Evolutionary conservation across 2,797 vertebrate species (phyloP).

Genomic region (Paramormyrops hopkinsi): DNA sequence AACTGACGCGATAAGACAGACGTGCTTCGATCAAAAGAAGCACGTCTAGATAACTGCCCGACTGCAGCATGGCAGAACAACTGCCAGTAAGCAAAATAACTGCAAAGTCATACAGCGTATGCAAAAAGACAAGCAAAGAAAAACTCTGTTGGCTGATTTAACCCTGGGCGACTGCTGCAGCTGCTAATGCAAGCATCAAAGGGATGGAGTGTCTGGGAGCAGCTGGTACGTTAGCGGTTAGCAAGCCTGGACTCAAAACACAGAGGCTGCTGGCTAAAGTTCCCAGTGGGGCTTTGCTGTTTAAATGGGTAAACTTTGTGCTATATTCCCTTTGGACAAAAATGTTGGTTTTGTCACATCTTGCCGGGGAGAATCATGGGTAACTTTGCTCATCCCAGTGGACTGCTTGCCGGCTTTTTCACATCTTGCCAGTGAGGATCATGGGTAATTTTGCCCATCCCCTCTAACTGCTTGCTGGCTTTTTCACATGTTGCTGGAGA

Average conservation of each 20-base stretch:
- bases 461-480: not conserved
- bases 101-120: not conserved
- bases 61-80: not conserved
- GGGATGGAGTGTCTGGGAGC: not conserved
- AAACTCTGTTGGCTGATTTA: not conserved
- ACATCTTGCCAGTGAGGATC: not conserved
- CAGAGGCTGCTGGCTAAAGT: not conserved
- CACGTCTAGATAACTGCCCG: not conserved
- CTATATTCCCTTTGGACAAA: not conserved
- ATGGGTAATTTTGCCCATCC: not conserved
- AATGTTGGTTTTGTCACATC: not conserved
- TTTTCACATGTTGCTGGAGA: not conserved
- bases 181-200: not conserved
- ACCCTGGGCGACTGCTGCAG: not conserved
- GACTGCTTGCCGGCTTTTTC: not conserved
- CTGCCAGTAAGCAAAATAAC: constrained; percentile 1
- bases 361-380: not conserved
- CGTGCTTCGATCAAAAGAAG: not conserved
- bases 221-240: not conserved
- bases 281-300: not conserved
- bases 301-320: not conserved
- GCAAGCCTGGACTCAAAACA: not conserved
- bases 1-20: not conserved
- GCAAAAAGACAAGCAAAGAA: not conserved
- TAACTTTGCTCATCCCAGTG: not conserved